Base-by-base conservation (phyloP, 2,797 vertebrate species). In the Alcedo atthis region DNA sequence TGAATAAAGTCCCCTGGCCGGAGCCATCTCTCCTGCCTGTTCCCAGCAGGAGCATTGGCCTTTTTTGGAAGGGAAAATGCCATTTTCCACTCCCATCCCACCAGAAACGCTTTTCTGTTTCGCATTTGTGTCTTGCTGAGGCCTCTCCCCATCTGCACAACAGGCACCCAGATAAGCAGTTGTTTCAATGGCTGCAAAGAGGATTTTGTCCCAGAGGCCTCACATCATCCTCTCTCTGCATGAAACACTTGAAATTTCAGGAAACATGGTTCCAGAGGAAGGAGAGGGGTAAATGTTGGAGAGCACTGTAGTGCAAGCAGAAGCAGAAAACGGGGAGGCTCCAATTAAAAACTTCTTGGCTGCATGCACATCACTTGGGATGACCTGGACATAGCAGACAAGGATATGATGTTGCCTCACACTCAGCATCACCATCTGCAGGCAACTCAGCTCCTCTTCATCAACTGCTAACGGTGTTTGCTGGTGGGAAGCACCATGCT, bases 31-130 rank as follows among this genome's bases (percentile, higher is more conserved):
- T 73, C 25, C 73, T 70, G 57, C 26, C 19, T 4, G 10, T 15
- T 73, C 61, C 45, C 4, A 0, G 45, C 30, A 32, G 4, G 2
- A 9, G 8, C 21, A 7, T 28, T 69, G 3, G 8, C 37, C 54
- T 12, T 45, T 19, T 5, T 25, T 28, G 26, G 15, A 25, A 59
- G 20, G 11, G 25, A 53, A 87, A 35, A 42, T 18, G 22, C 12
- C 17, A 1, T 24, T 77, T 80, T 48, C 45, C 24, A 6, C 25
- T 71, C 24, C 0, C 5, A 6, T 33, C n/a, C 26, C 4, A 1
- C 40, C 32, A 26, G 32, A 40, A 59, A 5, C 0, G 0, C 20
- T 42, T 81, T 2, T 3, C 6, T 8, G 0, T 45, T 42, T 46
- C 32, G 4, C 15, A 0, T 67, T 54, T 32, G 16, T 33, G 12